Conservation (phyloP, 2,888 invertebrate genomes). For the Stenchaetothrips biformis region DNA sequence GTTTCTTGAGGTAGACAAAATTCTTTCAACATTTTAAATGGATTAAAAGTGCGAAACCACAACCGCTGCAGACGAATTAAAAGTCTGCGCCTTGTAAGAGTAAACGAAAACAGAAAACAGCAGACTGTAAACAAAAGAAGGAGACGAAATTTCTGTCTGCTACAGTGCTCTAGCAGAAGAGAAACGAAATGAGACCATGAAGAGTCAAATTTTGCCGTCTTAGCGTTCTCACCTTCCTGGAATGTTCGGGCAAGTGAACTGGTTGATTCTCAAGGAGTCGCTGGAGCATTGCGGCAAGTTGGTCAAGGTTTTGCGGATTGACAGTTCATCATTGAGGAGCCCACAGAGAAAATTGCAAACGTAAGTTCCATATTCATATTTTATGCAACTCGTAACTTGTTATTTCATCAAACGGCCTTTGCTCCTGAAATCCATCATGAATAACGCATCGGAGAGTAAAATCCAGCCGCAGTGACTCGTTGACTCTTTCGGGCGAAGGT, state of each 20-base stretch:
- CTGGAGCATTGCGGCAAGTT: constrained; percentile 9
- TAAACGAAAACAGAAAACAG: too few species aligned
- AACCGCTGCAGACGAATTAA: background rate
- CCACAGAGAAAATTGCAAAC: background rate
- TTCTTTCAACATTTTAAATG: background rate
- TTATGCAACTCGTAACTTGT: background rate
- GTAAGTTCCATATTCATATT: background rate
- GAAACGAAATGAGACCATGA: background rate
- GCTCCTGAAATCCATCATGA: too few species aligned
- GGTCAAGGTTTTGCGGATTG: background rate
- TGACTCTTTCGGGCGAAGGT: too few species aligned
- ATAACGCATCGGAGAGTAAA: too few species aligned
- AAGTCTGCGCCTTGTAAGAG: background rate
- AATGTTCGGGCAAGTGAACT: constrained; percentile 15
- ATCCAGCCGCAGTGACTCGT: too few species aligned
- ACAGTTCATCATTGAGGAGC: background rate
- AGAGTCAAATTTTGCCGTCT: background rate
- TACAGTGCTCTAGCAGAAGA: background rate
- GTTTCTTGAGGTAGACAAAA: background rate
- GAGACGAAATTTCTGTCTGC: background rate
- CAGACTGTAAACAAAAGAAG: background rate
- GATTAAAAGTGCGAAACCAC: background rate
- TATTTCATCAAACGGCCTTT: background rate
- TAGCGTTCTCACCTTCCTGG: background rate
- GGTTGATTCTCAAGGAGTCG: background rate